Percentiles rank a stretch among this genome's conserved stretches.
These are phyloP conservation scores for Gadus macrocephalus DNA, from an alignment of 2,113 vertebrate species.

Conservation along the genomic window DNA sequence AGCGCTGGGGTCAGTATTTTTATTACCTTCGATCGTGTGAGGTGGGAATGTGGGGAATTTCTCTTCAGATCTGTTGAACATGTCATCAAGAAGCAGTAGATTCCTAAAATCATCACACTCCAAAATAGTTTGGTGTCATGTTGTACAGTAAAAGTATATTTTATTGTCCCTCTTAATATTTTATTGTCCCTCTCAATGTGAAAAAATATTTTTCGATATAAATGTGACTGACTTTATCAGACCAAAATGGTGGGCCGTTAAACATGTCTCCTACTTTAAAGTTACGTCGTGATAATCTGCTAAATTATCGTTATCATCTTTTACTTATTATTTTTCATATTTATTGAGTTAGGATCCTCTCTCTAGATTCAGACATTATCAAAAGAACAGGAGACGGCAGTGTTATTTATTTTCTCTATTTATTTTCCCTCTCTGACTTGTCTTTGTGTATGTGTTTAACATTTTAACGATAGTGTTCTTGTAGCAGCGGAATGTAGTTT, in stretches of 20 bases:
- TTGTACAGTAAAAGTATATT: slow-evolving; percentile 53
- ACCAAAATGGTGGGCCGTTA: slow-evolving; percentile 17
- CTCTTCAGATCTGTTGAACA: slow-evolving; percentile 32
- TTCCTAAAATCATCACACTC: slow-evolving; percentile 20
- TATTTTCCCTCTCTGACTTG: slow-evolving; percentile 32
- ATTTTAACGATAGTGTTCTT: slow-evolving; percentile 38
- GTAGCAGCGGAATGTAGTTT: slow-evolving; percentile 31
- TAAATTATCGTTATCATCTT: slow-evolving; percentile 31
- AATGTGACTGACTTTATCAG: slow-evolving; percentile 46
- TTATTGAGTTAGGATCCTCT: too few species aligned
- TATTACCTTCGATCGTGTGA: slow-evolving; percentile 28
- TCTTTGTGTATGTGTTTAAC: slow-evolving; percentile 42
- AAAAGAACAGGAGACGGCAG: slow-evolving; percentile 1
- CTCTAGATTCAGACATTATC: too few species aligned
- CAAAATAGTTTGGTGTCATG: slow-evolving; percentile 44
- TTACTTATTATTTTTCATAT: slow-evolving; percentile 19
- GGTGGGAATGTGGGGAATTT: slow-evolving; percentile 47
- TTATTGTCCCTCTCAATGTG: slow-evolving; percentile 58
- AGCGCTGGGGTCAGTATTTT: slow-evolving; percentile 40
- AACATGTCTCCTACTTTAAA: slow-evolving; percentile 34
- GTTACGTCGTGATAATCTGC: slow-evolving; percentile 23
- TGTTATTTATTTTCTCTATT: slow-evolving; percentile 41
- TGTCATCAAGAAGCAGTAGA: slow-evolving; percentile 6
- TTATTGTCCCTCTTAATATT: slow-evolving; percentile 56
- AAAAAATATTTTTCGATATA: slow-evolving; percentile 62